Conservation (phyloP, 2,113 vertebrate species). For the Silurus asotus region DNA sequence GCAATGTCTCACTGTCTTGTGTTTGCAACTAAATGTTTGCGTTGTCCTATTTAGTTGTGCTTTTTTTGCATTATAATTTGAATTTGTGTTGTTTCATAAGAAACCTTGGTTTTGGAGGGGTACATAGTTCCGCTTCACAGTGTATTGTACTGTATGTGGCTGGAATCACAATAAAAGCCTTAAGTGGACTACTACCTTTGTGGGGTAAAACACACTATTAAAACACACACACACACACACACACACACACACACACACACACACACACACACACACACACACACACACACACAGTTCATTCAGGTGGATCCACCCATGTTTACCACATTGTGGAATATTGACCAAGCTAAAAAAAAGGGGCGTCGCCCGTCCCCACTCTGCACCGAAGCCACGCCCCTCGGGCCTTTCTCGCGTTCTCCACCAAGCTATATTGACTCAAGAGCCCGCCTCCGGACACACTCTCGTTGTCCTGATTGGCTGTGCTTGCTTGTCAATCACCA, state of each 20-base stretch:
- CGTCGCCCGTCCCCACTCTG: constrained; percentile 65
- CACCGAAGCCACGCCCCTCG: constrained; percentile 63
- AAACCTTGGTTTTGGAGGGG: too few species aligned
- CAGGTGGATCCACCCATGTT: constrained; percentile 27
- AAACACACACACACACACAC: too few species aligned
- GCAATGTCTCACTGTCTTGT: too few species aligned
- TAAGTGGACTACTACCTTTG: not conserved
- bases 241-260: not conserved
- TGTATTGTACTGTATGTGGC: too few species aligned
- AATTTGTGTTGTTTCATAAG: too few species aligned
- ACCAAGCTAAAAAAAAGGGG: constrained; percentile 62
- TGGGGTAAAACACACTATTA: not conserved
- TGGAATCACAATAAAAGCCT: not conserved
- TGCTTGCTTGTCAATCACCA: constrained; percentile 53
- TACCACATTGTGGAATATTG: constrained; percentile 41
- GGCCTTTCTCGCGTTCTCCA: constrained; percentile 53
- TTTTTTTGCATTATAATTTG: too few species aligned
- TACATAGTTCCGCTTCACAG: too few species aligned
- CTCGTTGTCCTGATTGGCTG: constrained; percentile 55
- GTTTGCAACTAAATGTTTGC: too few species aligned
- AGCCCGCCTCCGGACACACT: constrained; percentile 42
- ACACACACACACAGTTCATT: not conserved
- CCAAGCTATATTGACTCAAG: constrained; percentile 60
- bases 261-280: constrained; percentile 6
- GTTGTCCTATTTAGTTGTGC: too few species aligned